phyloP scores from a whole-genome alignment of 2,888 invertebrate species.

The Helobdella robusta region DNA sequence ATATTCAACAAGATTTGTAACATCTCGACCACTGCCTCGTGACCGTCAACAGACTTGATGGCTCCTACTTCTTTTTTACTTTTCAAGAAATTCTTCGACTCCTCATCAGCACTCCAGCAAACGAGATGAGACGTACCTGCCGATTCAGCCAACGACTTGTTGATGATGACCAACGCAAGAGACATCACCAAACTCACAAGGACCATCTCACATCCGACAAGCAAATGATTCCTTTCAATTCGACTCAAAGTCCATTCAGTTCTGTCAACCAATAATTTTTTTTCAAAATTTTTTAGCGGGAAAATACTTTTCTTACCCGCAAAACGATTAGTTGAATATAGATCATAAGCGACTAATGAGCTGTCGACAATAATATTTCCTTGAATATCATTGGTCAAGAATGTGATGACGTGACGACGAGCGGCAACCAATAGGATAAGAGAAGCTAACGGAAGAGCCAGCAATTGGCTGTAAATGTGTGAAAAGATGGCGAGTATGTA shows the following conservation, averaged over 20 bases:
- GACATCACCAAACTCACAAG: background rate
- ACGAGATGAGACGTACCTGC: too few relatives aligned
- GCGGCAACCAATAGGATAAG: conserved; percentile 1
- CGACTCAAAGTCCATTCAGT: background rate
- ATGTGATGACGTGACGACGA: background rate
- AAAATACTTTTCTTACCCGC: background rate
- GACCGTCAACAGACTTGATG: too few relatives aligned
- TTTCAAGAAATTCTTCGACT: background rate
- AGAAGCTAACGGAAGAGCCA: background rate
- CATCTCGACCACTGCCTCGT: too few relatives aligned
- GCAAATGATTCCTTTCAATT: background rate
- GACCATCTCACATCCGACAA: background rate
- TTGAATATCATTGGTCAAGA: conserved; percentile 5
- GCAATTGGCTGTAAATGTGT: conserved; percentile 3
- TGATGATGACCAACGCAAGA: background rate
- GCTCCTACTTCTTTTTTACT: too few relatives aligned
- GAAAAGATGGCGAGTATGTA: background rate
- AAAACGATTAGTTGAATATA: background rate
- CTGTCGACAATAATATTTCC: conserved; percentile 8
- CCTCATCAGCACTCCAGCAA: background rate
- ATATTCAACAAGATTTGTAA: background rate
- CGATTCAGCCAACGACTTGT: conserved; percentile 2
- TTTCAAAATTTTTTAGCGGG: conserved; percentile 21
- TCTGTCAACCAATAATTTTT: background rate
- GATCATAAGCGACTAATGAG: conserved; percentile 5